Base-by-base conservation (phyloP, 2,113 vertebrate genomes). In the Aptenodytes patagonicus region DNA sequence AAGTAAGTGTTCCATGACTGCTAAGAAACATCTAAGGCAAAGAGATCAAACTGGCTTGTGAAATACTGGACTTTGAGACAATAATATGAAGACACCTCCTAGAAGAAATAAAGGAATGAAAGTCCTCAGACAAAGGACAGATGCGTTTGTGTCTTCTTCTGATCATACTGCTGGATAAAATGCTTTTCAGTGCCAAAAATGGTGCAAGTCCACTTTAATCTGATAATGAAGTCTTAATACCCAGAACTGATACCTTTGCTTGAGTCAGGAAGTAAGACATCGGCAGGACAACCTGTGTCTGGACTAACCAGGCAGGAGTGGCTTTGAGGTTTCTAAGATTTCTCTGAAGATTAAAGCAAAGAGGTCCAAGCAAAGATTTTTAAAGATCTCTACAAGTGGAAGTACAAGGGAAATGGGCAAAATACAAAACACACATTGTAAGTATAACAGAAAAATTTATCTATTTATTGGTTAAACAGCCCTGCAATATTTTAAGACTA, bases 341-440 rank as follows among this genome's bases (percentile, higher is more conserved):
- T 36, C 86, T 93, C 47, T 83, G 80, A 91, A 93, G 90, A 90
- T 83, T 60, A 88, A 93, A 90, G 77, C 68, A 58, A 65, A 72
- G 54, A 83, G 75, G 90, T 83, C 47, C 29, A 88, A 85, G 40
- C 36, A 71, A 78, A 70, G 69, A 65, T n/a, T 82, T 87, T 85
- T 68, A 36, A 87, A 91, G 61, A 92, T 42, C 28, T 89, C 77
- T 55, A 13, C 51, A 81, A 51, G 7, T n/a, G 10, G 14, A 61
- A 86, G 24, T 14, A 69, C 11, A 51, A 78, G 32, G 70, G 29
- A 87, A 91, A 89, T 2, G 16, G 38, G 25, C 32, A 92, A 90
- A 80, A 87, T 22, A 40, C 1, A 25, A 77, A 83, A 57, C 8
- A 38, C 5, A 32, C 2, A 17, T 32, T 58, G 11, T 29, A 87